Conservation (phyloP, 2,888 invertebrate genomes). For the Heteromurus nitidus region DNA sequence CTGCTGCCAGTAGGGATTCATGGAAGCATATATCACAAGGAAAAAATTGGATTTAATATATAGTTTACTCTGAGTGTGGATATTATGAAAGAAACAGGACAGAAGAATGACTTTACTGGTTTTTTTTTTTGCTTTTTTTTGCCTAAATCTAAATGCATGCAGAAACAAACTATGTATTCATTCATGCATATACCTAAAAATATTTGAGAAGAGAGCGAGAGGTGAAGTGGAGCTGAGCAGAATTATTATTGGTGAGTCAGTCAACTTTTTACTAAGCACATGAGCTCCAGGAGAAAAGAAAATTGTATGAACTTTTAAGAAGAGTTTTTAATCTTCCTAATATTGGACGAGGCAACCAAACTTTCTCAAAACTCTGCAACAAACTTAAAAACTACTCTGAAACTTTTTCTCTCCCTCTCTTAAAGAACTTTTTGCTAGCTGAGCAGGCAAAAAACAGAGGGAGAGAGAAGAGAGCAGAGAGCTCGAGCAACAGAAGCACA, state of each 20-base stretch:
- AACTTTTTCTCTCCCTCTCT: not conserved
- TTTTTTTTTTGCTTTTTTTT: no score
- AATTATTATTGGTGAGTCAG: constrained; percentile 39
- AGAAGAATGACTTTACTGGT: no score
- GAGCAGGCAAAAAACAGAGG: not conserved
- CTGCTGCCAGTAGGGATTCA: no score
- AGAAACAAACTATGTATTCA: constrained; percentile 34
- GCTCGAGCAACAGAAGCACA: not conserved
- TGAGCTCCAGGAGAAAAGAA: constrained; percentile 6
- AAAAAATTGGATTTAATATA: no score
- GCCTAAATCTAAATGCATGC: not conserved
- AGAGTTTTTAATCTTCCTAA: constrained; percentile 50
- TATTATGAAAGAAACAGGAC: no score
- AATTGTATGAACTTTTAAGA: constrained; percentile 46
- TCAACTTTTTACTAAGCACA: not conserved
- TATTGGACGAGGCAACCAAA: constrained; percentile 46
- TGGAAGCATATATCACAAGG: no score
- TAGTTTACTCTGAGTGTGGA: no score
- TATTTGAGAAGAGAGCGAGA: constrained; percentile 14
- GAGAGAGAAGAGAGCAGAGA: no score
- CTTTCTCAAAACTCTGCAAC: constrained; percentile 34
- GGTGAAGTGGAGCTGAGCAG: constrained; percentile 43
- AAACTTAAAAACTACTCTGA: constrained; percentile 28
- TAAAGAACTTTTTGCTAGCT: not conserved
- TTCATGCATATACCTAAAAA: constrained; percentile 34